Evolutionary conservation across 2,113 vertebrate species (phyloP).

Genomic region (Mellivora capensis): DNA sequence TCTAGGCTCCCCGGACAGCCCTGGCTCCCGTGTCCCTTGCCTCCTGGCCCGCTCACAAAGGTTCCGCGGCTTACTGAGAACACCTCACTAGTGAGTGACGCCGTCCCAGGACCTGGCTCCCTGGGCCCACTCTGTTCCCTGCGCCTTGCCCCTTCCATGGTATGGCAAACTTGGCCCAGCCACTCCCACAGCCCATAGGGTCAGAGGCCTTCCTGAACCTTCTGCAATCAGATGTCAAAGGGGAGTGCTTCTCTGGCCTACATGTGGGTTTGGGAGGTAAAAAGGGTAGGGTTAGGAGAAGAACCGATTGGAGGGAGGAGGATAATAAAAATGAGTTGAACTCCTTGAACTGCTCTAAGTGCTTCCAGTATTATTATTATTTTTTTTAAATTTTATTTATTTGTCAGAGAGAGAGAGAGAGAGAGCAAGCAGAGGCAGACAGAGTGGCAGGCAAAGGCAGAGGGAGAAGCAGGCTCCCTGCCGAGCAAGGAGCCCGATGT

Average conservation of each 20-base stretch:
- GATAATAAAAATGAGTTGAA: background rate
- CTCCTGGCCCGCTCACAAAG: background rate
- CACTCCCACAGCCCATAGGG: background rate
- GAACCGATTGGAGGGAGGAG: background rate
- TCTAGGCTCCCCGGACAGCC: background rate
- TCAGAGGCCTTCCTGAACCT: background rate
- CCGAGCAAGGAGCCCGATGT: too few relatives aligned
- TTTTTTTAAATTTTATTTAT: too few relatives aligned
- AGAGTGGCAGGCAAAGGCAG: too few relatives aligned
- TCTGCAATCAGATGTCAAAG: background rate
- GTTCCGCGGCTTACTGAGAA: fast-evolving
- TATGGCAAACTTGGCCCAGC: background rate
- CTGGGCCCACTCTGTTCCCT: background rate
- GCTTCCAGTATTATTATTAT: background rate
- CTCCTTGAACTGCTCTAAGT: background rate
- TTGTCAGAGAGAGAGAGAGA: too few relatives aligned
- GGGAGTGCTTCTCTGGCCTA: background rate
- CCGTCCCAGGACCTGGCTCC: background rate
- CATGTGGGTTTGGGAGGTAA: background rate
- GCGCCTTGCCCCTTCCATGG: background rate
- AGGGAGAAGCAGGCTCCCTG: too few relatives aligned
- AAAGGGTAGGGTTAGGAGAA: background rate
- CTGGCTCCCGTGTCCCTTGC: fast-evolving
- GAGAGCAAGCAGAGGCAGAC: too few relatives aligned
- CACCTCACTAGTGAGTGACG: background rate